Percentiles rank a stretch among this genome's conserved stretches.
phyloP scores from a whole-genome alignment of 2,797 vertebrate genomes.

The Choloepus didactylus region DNA sequence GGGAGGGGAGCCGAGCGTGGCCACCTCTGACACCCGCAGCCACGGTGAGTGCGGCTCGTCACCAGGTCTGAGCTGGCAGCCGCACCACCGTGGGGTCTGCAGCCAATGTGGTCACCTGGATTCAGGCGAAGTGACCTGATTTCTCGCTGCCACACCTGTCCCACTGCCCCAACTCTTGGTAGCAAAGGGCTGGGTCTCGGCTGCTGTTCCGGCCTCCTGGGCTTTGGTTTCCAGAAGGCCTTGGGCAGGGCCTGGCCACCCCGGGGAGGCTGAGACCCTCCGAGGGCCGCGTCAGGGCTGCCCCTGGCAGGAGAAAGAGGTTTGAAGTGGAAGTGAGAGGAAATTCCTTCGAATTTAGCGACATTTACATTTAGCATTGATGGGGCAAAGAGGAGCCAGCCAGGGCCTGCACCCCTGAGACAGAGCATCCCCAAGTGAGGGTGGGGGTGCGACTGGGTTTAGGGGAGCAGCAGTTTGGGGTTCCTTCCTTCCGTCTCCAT shows the following conservation, averaged over 20 bases:
- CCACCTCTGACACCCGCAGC: too few relatives aligned
- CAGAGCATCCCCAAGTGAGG: too few relatives aligned
- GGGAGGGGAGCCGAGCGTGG: too few relatives aligned
- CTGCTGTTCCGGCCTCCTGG: too few relatives aligned
- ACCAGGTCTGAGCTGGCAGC: too few relatives aligned
- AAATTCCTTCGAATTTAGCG: slow-evolving; percentile 78
- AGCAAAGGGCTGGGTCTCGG: neutral
- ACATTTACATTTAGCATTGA: slow-evolving; percentile 72
- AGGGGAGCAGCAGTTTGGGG: too few relatives aligned
- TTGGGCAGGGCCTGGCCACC: neutral
- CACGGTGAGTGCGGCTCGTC: too few relatives aligned
- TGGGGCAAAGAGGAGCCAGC: neutral
- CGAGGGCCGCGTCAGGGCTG: slow-evolving; percentile 51
- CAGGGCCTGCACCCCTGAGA: neutral
- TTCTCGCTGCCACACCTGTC: rapidly evolving
- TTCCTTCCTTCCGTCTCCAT: too few relatives aligned
- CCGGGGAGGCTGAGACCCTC: neutral
- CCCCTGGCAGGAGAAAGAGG: slow-evolving; percentile 63
- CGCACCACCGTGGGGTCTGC: neutral
- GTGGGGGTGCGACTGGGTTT: too few relatives aligned
- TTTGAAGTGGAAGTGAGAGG: slow-evolving; percentile 76
- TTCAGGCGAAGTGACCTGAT: rapidly evolving
- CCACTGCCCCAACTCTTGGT: neutral
- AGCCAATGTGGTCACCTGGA: rapidly evolving
- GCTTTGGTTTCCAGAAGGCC: neutral